phyloP scores from a whole-genome alignment of 2,113 vertebrate genomes.

The Epinephelus lanceolatus region DNA sequence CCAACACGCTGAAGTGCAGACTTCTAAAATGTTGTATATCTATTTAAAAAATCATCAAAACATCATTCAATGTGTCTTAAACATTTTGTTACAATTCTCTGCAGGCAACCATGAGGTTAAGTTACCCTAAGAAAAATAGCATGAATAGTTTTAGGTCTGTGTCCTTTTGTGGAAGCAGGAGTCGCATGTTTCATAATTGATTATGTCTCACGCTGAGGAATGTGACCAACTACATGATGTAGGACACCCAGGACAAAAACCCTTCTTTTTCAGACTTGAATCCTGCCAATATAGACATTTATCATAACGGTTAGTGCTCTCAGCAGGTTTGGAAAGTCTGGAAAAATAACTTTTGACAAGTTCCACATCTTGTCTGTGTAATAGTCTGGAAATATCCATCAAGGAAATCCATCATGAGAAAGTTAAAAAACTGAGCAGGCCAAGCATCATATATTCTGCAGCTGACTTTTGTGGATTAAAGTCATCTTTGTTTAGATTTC shows the following conservation, averaged over 20 bases:
- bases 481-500: slow-evolving; percentile 4
- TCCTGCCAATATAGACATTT: background rate
- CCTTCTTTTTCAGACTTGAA: background rate
- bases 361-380: slow-evolving; percentile 12
- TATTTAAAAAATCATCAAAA: background rate
- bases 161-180: slow-evolving; percentile 22
- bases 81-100: background rate
- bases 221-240: slow-evolving; percentile 21
- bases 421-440: background rate
- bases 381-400: background rate
- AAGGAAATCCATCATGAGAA: slow-evolving; percentile 1
- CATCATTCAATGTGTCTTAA: background rate
- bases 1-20: background rate
- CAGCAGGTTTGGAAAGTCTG: background rate
- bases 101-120: background rate
- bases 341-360: slow-evolving; percentile 7
- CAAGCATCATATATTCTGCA: no score
- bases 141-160: slow-evolving; percentile 23
- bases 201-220: slow-evolving; percentile 33
- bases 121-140: slow-evolving; percentile 2
- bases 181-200: slow-evolving; percentile 29
- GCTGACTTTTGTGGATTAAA: background rate
- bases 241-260: slow-evolving; percentile 12
- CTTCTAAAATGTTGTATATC: background rate
- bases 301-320: background rate